phyloP scores from a whole-genome alignment of 2,888 invertebrate species.

The Oxycera nigricornis region DNA sequence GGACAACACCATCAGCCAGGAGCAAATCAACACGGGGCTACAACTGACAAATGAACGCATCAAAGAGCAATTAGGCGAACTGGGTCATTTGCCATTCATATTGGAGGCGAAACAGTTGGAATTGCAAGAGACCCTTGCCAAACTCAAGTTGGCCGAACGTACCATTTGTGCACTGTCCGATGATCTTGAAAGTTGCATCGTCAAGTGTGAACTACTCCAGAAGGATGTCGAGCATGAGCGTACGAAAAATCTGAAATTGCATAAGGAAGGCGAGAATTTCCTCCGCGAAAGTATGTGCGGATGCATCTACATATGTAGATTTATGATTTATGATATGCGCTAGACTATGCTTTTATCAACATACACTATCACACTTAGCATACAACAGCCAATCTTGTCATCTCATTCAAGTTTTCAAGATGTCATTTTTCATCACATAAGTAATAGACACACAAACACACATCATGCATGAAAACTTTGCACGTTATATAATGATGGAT shows the following conservation, averaged over 20 bases:
- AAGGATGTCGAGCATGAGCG: constrained; percentile 42
- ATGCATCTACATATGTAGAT: not conserved
- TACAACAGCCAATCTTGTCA: not conserved
- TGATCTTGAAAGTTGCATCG: constrained; percentile 46
- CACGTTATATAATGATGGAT: not conserved
- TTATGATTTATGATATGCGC: too few species aligned
- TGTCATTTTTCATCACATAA: not conserved
- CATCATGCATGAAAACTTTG: not conserved
- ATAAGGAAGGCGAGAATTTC: constrained; percentile 37
- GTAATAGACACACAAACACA: not conserved
- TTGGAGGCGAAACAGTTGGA: constrained; percentile 46
- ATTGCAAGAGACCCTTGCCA: constrained; percentile 42
- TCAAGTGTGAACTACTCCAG: constrained; percentile 47
- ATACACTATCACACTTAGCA: not conserved
- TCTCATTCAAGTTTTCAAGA: not conserved
- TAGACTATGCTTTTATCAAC: not conserved
- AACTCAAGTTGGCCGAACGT: constrained; percentile 45
- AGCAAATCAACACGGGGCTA: constrained; percentile 33
- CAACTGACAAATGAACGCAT: constrained; percentile 42
- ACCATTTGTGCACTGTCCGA: constrained; percentile 44
- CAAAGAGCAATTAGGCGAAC: constrained; percentile 46
- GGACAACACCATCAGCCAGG: constrained; percentile 31
- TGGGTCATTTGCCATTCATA: constrained; percentile 44
- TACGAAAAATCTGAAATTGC: constrained; percentile 30
- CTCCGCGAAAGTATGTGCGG: constrained; percentile 38